Evolutionary conservation across 2,113 vertebrate species (phyloP).

Genomic region (Zosterops pallidus): DNA sequence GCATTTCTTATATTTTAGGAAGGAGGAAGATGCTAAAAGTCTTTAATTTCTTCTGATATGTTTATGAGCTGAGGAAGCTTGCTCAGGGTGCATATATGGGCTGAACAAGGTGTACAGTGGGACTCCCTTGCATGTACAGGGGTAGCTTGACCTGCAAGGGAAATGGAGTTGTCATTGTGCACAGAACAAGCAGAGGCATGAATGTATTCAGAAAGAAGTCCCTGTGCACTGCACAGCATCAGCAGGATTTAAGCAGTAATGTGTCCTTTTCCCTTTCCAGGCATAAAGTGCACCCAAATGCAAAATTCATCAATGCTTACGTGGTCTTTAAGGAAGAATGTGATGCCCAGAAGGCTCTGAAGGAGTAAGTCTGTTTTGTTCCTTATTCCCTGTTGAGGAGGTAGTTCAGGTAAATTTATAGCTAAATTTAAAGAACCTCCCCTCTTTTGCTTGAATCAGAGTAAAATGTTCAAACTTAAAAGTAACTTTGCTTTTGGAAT

Average conservation of each 20-base stretch:
- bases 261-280: slow-evolving; percentile 57
- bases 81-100: background rate
- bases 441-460: background rate
- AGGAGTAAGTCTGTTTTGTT: slow-evolving; percentile 75
- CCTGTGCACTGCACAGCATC: background rate
- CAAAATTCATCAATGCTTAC: slow-evolving; percentile 89
- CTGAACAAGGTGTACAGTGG: background rate
- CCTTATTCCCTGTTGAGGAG: background rate
- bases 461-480: background rate
- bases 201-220: background rate
- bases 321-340: slow-evolving; percentile 87
- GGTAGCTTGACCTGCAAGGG: background rate
- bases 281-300: slow-evolving; percentile 84
- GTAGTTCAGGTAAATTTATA: background rate
- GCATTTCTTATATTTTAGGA: background rate
- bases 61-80: background rate
- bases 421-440: background rate
- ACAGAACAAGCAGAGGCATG: background rate
- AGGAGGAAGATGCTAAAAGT: background rate
- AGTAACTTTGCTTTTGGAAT: background rate
- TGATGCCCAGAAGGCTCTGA: slow-evolving; percentile 76
- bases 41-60: background rate
- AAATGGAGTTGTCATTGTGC: background rate
- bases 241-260: background rate
- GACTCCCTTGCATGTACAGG: background rate